Percentiles rank a stretch among this genome's conserved stretches.
phyloP scores from a whole-genome alignment of 2,797 vertebrate genomes.

The Ptychadena robeensis region DNA sequence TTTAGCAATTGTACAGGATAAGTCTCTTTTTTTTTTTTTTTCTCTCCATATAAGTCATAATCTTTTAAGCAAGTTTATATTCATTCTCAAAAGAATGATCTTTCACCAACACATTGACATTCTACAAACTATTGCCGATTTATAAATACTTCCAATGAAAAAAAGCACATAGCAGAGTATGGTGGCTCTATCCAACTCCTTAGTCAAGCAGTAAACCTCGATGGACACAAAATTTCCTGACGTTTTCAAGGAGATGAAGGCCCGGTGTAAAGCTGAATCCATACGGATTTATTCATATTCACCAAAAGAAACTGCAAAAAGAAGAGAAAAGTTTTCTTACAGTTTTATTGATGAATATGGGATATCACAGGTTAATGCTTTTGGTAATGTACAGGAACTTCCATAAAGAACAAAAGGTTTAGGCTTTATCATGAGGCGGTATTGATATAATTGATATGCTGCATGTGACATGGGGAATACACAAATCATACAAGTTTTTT shows the following conservation, averaged over 20 bases:
- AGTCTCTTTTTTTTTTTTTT: conserved; percentile 21
- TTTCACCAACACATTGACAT: conserved; percentile 57
- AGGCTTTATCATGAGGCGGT: background rate
- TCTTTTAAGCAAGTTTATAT: conserved; percentile 50
- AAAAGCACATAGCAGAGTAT: conserved; percentile 60
- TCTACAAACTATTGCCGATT: conserved; percentile 60
- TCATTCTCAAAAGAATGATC: conserved; percentile 58
- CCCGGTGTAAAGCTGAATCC: conserved; percentile 59
- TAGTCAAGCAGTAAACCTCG: conserved; percentile 57
- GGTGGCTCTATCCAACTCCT: conserved; percentile 57
- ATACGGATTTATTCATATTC: conserved; percentile 57
- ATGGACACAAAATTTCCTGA: conserved; percentile 60
- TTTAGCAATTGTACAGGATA: conserved; percentile 13
- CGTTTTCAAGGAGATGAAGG: conserved; percentile 58
- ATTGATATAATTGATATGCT: background rate
- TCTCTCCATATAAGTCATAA: conserved; percentile 19
- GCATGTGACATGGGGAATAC: background rate
- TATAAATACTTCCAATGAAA: conserved; percentile 60
- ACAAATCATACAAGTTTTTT: background rate
- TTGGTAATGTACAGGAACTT: conserved; percentile 1
- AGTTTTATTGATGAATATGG: conserved; percentile 60
- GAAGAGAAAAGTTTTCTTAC: conserved; percentile 56
- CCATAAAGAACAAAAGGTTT: background rate
- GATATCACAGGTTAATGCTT: conserved; percentile 29
- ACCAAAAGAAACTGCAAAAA: conserved; percentile 62